Percentiles rank a stretch among this genome's conserved stretches.
phyloP scores from a whole-genome alignment of 1,140 invertebrate genomes.

The Steinernema khuongi region DNA sequence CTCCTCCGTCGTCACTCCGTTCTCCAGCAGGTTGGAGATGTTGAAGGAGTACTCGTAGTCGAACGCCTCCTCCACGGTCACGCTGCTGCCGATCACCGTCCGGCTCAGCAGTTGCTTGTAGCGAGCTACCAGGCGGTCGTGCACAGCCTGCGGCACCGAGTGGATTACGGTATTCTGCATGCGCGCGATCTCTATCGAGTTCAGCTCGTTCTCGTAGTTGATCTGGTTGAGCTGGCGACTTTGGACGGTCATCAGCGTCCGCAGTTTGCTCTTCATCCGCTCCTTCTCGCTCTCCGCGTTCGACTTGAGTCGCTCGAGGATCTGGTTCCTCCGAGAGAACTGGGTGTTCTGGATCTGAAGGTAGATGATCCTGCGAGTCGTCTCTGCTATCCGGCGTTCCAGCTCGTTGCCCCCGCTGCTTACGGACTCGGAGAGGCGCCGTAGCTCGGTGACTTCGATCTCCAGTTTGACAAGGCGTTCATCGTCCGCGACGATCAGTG shows the following conservation, averaged over 20 bases:
- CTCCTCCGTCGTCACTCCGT: slow-evolving; percentile 14
- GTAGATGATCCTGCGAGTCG: not conserved
- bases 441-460: slow-evolving; percentile 20
- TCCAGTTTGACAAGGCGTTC: slow-evolving; percentile 15
- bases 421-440: slow-evolving; percentile 25
- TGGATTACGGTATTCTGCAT: slow-evolving; percentile 29
- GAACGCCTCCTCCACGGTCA: slow-evolving; percentile 19
- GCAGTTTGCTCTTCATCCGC: not conserved
- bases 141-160: slow-evolving; percentile 22
- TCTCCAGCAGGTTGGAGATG: not conserved
- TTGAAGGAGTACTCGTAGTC: not conserved
- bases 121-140: slow-evolving; percentile 25
- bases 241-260: slow-evolving; percentile 29
- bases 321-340: not conserved
- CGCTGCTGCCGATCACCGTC: slow-evolving; percentile 14
- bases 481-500: slow-evolving; percentile 11
- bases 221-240: slow-evolving; percentile 18
- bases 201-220: slow-evolving; percentile 27
- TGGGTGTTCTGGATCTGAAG: slow-evolving; percentile 3
- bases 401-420: slow-evolving; percentile 26
- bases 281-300: not conserved
- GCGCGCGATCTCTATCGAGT: slow-evolving; percentile 25
- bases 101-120: slow-evolving; percentile 29
- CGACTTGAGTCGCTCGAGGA: not conserved
- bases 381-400: slow-evolving; percentile 31